A percentile compares a stretch with the other conserved stretches of the same genome.
Conservation (phyloP, 2,113 vertebrate genomes). For the Carassius auratus region DNA sequence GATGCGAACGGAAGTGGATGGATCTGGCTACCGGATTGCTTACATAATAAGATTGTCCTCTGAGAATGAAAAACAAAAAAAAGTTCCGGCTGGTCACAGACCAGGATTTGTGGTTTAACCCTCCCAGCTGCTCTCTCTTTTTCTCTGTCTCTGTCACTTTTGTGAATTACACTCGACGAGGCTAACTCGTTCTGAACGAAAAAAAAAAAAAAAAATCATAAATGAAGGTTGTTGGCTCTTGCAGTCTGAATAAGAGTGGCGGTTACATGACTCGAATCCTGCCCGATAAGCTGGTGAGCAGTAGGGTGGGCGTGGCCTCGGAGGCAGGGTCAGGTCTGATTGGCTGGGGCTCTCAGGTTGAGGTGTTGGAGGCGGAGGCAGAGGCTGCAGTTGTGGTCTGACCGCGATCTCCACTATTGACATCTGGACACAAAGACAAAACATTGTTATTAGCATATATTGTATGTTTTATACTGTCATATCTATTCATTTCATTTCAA, state of each 20-base stretch:
- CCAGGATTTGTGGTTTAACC: conserved; percentile 17
- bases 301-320: conserved; percentile 73
- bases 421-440: conserved; percentile 74
- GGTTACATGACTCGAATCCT: conserved; percentile 42
- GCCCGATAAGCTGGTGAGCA: conserved; percentile 52
- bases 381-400: conserved; percentile 95
- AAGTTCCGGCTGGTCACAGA: conserved; percentile 3
- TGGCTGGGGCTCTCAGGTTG: conserved; percentile 84
- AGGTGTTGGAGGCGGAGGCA: conserved; percentile 95
- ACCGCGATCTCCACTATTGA: conserved; percentile 91
- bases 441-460: not conserved
- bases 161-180: not conserved
- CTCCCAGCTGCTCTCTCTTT: conserved; percentile 1
- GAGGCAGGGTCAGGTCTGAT: conserved; percentile 69
- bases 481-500: too few species aligned
- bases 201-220: conserved; percentile 2
- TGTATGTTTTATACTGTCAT: too few species aligned
- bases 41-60: conserved; percentile 60
- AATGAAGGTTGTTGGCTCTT: conserved; percentile 48
- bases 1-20: conserved; percentile 59
- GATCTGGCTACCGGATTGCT: conserved; percentile 59
- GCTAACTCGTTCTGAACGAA: conserved; percentile 16
- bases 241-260: conserved; percentile 39
- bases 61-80: conserved; percentile 45
- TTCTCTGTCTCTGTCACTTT: not conserved